Conservation (phyloP, 2,797 vertebrate species). For the Distichodus sexfasciatus region DNA sequence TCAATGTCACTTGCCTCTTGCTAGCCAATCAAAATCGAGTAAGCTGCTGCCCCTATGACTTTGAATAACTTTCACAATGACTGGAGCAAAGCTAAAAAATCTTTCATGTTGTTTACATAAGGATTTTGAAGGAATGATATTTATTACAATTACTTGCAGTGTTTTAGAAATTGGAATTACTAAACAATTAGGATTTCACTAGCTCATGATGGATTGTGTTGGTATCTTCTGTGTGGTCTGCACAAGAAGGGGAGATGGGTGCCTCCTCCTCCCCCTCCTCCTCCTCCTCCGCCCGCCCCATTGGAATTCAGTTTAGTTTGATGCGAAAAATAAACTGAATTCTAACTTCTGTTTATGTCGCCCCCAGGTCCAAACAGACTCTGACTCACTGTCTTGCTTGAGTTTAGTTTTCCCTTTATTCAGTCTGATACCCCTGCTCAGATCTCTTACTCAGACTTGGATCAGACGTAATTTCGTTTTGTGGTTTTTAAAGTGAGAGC, state of each 20-base stretch:
- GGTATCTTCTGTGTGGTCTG: not conserved
- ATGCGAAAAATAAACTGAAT: not conserved
- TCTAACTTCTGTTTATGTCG: too few species aligned
- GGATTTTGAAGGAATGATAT: too few species aligned
- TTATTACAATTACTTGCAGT: too few species aligned
- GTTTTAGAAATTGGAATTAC: too few species aligned
- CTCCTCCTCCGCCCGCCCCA: not conserved
- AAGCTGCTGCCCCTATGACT: too few species aligned
- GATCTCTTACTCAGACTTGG: not conserved
- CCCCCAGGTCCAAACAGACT: not conserved
- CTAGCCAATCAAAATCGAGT: too few species aligned
- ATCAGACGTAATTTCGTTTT: too few species aligned
- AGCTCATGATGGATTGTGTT: not conserved
- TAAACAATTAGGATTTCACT: too few species aligned
- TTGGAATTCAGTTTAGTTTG: not conserved
- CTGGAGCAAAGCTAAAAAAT: too few species aligned
- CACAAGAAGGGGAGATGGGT: not conserved
- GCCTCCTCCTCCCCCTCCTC: not conserved
- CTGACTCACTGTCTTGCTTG: not conserved
- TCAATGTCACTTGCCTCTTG: too few species aligned
- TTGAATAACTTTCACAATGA: too few species aligned
- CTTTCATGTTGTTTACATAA: too few species aligned
- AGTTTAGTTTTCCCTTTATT: not conserved
- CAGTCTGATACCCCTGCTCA: not conserved
- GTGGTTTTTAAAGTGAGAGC: not conserved